These are phyloP conservation scores for Nycteola revayana DNA, from an alignment of 2,888 invertebrate species.

Conservation along the genomic window DNA sequence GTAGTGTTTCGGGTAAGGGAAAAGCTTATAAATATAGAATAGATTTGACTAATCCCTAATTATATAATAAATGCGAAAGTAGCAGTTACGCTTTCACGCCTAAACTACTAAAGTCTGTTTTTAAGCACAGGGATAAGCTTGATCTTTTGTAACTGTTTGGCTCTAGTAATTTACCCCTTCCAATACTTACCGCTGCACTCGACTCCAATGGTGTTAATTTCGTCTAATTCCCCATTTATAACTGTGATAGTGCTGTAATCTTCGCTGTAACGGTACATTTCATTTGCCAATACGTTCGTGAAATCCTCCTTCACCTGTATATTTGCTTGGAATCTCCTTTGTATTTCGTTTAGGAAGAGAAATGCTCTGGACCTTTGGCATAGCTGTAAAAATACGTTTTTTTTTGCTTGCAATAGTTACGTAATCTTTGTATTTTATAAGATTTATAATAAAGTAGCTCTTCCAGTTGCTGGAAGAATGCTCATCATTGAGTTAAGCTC, in stretches of 20 bases:
- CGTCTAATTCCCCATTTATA: conserved; percentile 94
- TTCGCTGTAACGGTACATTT: conserved; percentile 95
- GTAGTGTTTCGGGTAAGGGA: too few relatives aligned
- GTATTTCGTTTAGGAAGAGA: conserved; percentile 93
- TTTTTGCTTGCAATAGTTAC: too few relatives aligned
- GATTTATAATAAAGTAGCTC: too few relatives aligned
- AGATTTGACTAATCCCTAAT: too few relatives aligned
- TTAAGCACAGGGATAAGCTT: background rate
- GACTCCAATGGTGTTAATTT: conserved; percentile 95
- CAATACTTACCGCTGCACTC: conserved; percentile 92
- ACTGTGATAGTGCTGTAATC: conserved; percentile 90
- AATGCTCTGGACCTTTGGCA: conserved; percentile 96
- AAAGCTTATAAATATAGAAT: too few relatives aligned
- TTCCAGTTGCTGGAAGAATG: too few relatives aligned
- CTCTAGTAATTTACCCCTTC: background rate
- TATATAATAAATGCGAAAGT: background rate
- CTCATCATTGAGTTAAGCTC: too few relatives aligned
- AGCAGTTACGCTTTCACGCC: background rate
- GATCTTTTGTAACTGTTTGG: background rate
- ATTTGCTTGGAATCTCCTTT: conserved; percentile 84
- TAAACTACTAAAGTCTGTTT: background rate
- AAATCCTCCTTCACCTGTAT: conserved; percentile 93
- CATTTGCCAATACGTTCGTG: conserved; percentile 87
- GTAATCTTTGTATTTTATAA: too few relatives aligned
- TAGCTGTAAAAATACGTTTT: conserved; percentile 88